phyloP scores from a whole-genome alignment of 53 echinoderm and acorn worm species.

The Patiria pectinifera region DNA sequence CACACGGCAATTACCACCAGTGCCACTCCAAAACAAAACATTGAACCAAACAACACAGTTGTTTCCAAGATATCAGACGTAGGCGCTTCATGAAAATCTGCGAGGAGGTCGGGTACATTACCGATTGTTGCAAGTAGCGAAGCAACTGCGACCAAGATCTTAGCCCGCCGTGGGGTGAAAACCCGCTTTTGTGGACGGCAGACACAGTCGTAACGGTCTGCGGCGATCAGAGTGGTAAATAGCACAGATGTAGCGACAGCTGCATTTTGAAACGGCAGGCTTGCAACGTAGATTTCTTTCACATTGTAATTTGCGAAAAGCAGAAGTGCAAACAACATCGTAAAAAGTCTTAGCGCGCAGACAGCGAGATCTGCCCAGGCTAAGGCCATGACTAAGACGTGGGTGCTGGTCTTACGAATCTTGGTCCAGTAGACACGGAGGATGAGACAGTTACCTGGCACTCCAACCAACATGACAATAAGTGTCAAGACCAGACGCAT shows the following conservation, averaged over 20 bases:
- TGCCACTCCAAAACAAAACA: background rate
- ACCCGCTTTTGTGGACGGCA: background rate
- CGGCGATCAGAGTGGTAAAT: conserved; percentile 7
- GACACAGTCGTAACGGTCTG: conserved; percentile 22
- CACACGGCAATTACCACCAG: background rate
- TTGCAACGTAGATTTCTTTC: no score
- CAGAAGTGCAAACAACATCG: no score
- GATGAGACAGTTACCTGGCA: conserved; percentile 41
- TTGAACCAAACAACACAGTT: no score
- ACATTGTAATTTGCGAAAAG: no score
- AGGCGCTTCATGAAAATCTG: no score
- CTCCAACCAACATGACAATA: background rate
- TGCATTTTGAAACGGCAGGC: no score
- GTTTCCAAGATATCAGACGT: no score
- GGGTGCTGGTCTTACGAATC: background rate
- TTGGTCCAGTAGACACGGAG: conserved; percentile 39
- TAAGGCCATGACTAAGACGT: background rate
- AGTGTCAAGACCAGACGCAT: no score
- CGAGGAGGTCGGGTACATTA: no score
- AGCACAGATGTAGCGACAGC: background rate
- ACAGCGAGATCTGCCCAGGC: conserved; percentile 9
- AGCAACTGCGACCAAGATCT: background rate
- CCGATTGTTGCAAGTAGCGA: no score
- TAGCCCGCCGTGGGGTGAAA: conserved; percentile 1
- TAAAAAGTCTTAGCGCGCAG: background rate